Conservation (phyloP, 2,797 vertebrate species). For the Oryzias dopingdopingensis region DNA sequence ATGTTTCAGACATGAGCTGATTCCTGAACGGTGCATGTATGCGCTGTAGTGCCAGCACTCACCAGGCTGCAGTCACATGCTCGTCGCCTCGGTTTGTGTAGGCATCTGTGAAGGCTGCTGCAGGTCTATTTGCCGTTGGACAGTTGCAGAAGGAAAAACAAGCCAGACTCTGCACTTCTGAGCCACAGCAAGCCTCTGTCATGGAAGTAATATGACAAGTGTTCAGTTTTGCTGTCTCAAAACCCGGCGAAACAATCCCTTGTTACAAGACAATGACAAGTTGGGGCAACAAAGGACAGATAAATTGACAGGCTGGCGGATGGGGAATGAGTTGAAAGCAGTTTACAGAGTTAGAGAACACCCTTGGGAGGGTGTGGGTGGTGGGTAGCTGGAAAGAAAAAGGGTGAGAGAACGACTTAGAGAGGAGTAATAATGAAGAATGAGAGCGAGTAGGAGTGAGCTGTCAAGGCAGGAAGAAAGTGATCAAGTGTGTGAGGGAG, state of each 20-base stretch:
- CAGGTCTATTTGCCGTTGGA: slow-evolving; percentile 19
- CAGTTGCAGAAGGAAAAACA: slow-evolving; percentile 27
- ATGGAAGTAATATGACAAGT: slow-evolving; percentile 67
- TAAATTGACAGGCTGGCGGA: slow-evolving; percentile 63
- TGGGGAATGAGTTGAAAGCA: slow-evolving; percentile 54
- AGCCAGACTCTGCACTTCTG: slow-evolving; percentile 34
- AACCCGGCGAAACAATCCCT: slow-evolving; percentile 51
- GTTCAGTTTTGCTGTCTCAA: slow-evolving; percentile 53
- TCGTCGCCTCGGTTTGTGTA: slow-evolving; percentile 9
- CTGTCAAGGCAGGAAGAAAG: slow-evolving; percentile 68
- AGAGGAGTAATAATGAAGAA: slow-evolving; percentile 69
- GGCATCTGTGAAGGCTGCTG: slow-evolving; percentile 31
- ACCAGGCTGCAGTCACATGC: background rate
- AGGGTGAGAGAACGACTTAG: slow-evolving; percentile 55
- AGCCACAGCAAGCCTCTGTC: slow-evolving; percentile 42
- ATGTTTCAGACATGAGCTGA: no score
- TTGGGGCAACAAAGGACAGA: slow-evolving; percentile 61
- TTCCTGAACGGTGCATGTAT: background rate
- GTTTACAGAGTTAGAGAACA: slow-evolving; percentile 52
- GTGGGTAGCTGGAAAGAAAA: slow-evolving; percentile 47
- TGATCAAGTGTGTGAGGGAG: slow-evolving; percentile 70
- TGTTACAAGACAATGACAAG: slow-evolving; percentile 54
- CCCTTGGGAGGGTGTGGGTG: slow-evolving; percentile 60
- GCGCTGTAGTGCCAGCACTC: background rate
- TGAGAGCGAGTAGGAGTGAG: slow-evolving; percentile 64